These are phyloP conservation scores for Euwallacea similis DNA, from an alignment of 1,140 invertebrate species.

Conservation along the genomic window DNA sequence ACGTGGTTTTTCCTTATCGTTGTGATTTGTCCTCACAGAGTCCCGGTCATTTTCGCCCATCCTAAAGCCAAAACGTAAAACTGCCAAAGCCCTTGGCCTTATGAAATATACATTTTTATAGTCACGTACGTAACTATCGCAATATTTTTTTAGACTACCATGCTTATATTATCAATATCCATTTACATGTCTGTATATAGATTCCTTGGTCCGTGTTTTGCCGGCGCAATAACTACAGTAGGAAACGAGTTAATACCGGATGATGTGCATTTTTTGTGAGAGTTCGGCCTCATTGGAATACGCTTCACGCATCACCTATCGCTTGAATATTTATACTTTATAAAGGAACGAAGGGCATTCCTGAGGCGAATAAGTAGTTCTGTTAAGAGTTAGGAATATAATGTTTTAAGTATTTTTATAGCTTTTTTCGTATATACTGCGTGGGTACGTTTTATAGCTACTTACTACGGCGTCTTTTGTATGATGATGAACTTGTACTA, in stretches of 20 bases:
- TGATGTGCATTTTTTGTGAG: conserved; percentile 18
- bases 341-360: too few relatives aligned
- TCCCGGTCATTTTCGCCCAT: not conserved
- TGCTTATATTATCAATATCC: not conserved
- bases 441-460: not conserved
- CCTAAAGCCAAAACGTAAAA: conserved; percentile 4
- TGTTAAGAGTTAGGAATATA: too few relatives aligned
- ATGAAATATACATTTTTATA: not conserved
- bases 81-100: conserved; percentile 4
- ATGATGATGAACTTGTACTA: conserved; percentile 2
- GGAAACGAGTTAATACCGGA: conserved; percentile 12
- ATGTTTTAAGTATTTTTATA: too few relatives aligned
- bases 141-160: too few relatives aligned
- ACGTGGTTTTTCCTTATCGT: too few relatives aligned
- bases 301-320: not conserved
- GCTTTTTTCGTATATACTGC: not conserved
- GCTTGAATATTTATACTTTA: conserved; percentile 1
- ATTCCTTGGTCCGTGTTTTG: too few relatives aligned
- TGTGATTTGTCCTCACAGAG: too few relatives aligned
- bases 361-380: too few relatives aligned
- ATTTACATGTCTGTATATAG: too few relatives aligned
- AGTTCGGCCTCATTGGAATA: not conserved
- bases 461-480: not conserved
- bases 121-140: too few relatives aligned
- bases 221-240: not conserved